phyloP scores from a whole-genome alignment of 2,113 vertebrate genomes.

The Charadrius vociferus region DNA sequence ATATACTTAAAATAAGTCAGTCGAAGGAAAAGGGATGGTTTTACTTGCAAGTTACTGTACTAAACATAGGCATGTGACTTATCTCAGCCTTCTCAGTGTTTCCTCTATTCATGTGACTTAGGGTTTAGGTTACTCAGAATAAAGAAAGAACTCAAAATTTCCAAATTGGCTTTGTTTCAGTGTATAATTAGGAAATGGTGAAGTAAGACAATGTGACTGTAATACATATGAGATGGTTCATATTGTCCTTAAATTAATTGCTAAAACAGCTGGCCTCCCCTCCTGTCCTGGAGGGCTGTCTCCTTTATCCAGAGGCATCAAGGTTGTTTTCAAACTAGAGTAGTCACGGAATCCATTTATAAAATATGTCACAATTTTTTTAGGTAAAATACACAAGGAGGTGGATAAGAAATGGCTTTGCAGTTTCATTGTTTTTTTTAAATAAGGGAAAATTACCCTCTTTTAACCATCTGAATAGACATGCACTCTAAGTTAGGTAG shows the following conservation, averaged over 20 bases:
- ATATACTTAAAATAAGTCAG: neutral
- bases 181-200: neutral
- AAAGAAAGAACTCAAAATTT: conserved; percentile 24
- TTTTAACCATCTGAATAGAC: neutral
- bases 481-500: neutral
- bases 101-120: conserved; percentile 46
- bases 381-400: neutral
- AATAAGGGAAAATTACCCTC: neutral
- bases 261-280: neutral
- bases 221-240: neutral
- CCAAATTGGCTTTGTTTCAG: neutral
- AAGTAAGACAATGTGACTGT: neutral
- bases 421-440: neutral
- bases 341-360: neutral
- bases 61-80: conserved; percentile 42
- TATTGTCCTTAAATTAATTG: neutral
- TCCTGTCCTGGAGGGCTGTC: neutral
- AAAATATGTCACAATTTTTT: neutral
- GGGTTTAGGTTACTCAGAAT: neutral
- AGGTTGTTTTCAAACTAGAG: neutral
- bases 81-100: conserved; percentile 1
- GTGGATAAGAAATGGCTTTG: neutral
- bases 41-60: neutral
- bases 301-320: neutral
- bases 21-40: neutral